phyloP scores from a whole-genome alignment of 2,888 invertebrate genomes.

The Caenorhabditis wallacei region DNA sequence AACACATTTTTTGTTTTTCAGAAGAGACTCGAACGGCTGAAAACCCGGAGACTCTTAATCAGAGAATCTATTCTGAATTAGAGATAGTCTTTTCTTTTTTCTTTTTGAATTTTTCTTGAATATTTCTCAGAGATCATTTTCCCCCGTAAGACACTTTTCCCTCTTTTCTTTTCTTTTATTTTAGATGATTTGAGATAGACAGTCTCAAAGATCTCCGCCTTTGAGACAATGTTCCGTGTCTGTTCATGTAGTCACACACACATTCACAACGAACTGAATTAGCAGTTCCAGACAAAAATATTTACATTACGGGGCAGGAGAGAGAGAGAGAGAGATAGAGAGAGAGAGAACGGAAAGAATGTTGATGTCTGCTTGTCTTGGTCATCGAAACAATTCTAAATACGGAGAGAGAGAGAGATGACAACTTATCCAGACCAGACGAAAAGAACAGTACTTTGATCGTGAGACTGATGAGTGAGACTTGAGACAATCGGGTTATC shows the following conservation, averaged over 20 bases:
- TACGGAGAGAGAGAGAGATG: neutral
- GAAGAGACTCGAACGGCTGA: neutral
- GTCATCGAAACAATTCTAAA: constrained; percentile 15
- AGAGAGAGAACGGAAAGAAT: neutral
- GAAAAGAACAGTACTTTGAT: constrained; percentile 19
- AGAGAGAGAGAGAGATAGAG: neutral
- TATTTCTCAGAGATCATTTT: neutral
- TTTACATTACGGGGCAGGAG: constrained; percentile 14
- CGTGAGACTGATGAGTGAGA: neutral
- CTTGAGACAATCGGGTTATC: constrained; percentile 35
- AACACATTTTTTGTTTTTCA: neutral
- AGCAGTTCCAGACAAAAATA: constrained; percentile 56
- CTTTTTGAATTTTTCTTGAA: too few relatives aligned
- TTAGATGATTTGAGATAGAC: neutral
- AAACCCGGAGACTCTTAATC: neutral
- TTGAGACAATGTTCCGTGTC: constrained; percentile 26
- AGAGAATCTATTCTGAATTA: neutral
- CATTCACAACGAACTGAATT: constrained; percentile 15
- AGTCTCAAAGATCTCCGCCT: constrained; percentile 21
- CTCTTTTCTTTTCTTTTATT: neutral
- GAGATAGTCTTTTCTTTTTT: neutral
- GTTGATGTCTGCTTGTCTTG: constrained; percentile 21
- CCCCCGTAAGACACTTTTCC: neutral
- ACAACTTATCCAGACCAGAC: neutral
- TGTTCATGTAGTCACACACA: neutral